Evolutionary conservation across 2,113 vertebrate species (phyloP).

Genomic region (Lasiurus cinereus): DNA sequence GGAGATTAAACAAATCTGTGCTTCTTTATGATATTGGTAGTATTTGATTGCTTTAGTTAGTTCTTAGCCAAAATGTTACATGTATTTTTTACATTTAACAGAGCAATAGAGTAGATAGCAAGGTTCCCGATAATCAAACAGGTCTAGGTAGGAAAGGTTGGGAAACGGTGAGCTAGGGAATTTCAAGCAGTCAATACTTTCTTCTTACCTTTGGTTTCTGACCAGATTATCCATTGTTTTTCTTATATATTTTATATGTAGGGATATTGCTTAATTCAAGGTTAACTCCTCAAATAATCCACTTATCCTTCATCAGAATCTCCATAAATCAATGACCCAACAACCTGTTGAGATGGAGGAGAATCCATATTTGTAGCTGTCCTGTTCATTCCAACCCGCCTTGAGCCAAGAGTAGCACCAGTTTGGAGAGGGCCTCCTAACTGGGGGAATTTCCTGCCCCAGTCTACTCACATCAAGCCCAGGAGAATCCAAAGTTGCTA

Average conservation of each 20-base stretch:
- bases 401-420: background rate
- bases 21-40: background rate
- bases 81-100: background rate
- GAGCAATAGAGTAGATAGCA: background rate
- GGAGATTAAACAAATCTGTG: background rate
- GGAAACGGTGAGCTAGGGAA: background rate
- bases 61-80: constrained; percentile 8
- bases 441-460: background rate
- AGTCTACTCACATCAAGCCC: background rate
- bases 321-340: background rate
- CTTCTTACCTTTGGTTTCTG: constrained; percentile 18
- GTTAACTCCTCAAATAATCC: background rate
- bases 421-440: background rate
- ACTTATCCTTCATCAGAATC: background rate
- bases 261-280: constrained; percentile 1
- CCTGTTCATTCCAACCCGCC: background rate
- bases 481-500: background rate
- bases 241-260: background rate
- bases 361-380: background rate
- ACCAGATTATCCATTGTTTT: background rate
- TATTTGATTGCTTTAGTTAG: background rate
- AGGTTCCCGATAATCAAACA: background rate
- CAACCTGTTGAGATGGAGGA: background rate
- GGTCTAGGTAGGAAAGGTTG: background rate
- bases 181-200: background rate